Evolutionary conservation across 2,888 invertebrate species (phyloP).

Genomic region (Calameuta filiformis): DNA sequence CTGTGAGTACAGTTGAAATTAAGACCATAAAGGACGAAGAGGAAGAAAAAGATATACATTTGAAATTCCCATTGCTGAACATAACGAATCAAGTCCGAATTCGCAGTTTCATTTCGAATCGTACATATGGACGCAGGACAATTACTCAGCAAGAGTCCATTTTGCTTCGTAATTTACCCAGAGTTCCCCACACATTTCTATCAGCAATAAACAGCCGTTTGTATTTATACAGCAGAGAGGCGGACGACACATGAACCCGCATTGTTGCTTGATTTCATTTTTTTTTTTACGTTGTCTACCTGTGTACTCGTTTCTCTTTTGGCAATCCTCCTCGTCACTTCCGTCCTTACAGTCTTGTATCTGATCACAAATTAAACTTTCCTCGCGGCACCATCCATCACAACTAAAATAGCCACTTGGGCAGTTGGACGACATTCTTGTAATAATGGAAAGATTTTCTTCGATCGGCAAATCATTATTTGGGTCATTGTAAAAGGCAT

Average conservation of each 20-base stretch:
- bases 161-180: background rate
- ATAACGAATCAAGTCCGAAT: background rate
- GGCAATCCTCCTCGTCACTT: constrained; percentile 70
- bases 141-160: background rate
- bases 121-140: background rate
- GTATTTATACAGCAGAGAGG: background rate
- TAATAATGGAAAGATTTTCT: background rate
- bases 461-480: background rate
- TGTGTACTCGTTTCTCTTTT: constrained; percentile 24
- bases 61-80: background rate
- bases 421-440: background rate
- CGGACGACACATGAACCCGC: background rate
- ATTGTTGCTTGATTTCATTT: background rate
- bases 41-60: background rate
- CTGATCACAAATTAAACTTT: constrained; percentile 62
- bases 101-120: background rate
- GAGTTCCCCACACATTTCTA: background rate
- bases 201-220: background rate
- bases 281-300: background rate
- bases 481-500: background rate
- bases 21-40: background rate
- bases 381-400: constrained; percentile 46
- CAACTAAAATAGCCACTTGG: constrained; percentile 23
- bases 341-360: constrained; percentile 66
- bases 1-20: background rate